Evolutionary conservation across 2,797 vertebrate genomes (phyloP).

Genomic region (Pangasius macronema): DNA sequence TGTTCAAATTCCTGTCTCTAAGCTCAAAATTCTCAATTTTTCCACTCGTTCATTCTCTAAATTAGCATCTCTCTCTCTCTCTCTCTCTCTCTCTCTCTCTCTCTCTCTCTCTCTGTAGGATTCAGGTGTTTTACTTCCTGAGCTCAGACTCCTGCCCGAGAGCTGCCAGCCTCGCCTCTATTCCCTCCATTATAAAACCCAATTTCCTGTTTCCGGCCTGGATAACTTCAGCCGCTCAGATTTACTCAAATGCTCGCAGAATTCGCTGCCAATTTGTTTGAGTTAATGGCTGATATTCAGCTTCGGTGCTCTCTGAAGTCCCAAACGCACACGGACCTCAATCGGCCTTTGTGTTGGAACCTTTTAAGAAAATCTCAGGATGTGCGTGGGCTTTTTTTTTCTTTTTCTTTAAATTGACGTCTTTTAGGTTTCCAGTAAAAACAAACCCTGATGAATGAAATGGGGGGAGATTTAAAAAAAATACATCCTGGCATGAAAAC

Average conservation of each 20-base stretch:
- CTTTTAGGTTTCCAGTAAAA: conserved; percentile 53
- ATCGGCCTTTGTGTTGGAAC: conserved; percentile 8
- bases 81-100: too few species aligned
- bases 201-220: conserved; percentile 56
- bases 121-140: conserved; percentile 14
- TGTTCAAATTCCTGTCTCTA: not conserved
- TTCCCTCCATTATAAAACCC: conserved; percentile 43
- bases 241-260: not conserved
- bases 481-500: conserved; percentile 39
- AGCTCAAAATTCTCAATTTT: not conserved
- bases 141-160: conserved; percentile 3
- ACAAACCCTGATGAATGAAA: conserved; percentile 47
- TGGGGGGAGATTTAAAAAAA: not conserved
- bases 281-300: conserved; percentile 50
- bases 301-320: conserved; percentile 39
- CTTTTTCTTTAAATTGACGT: conserved; percentile 44
- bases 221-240: conserved; percentile 21
- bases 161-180: not conserved
- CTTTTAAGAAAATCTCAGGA: conserved; percentile 21
- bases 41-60: not conserved
- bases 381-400: not conserved
- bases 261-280: conserved; percentile 55
- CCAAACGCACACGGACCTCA: not conserved
- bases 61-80: not conserved
- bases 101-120: too few species aligned